Evolutionary conservation across 23 tunicate species (phyloP).

Genomic region (Ciona savignyi): DNA sequence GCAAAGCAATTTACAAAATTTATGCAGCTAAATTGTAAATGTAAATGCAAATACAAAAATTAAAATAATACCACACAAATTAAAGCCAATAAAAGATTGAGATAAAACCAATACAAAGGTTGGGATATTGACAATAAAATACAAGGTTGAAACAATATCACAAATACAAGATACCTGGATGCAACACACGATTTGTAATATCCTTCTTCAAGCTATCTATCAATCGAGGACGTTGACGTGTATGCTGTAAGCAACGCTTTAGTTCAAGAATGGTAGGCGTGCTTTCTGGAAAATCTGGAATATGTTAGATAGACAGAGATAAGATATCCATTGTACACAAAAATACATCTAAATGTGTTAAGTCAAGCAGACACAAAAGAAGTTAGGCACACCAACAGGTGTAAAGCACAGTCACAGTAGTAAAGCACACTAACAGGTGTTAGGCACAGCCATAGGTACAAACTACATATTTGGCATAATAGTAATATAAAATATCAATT

Average conservation of each 20-base stretch:
- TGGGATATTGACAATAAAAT: neutral
- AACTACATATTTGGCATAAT: neutral
- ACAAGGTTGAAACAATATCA: neutral
- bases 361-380: too few species aligned
- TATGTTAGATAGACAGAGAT: neutral
- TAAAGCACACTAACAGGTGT: too few species aligned
- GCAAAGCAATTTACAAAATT: neutral
- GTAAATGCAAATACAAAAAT: neutral
- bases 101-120: neutral
- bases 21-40: neutral
- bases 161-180: conserved; percentile 40
- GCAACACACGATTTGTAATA: conserved; percentile 55
- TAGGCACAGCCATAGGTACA: neutral
- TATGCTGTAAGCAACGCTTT: conserved; percentile 61
- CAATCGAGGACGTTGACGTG: conserved; percentile 55
- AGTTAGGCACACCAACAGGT: too few species aligned
- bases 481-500: neutral
- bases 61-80: neutral
- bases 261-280: conserved; percentile 61
- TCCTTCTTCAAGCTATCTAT: conserved; percentile 66
- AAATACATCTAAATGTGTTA: neutral
- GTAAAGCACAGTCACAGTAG: too few species aligned
- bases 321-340: neutral
- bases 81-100: neutral
- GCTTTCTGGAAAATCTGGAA: conserved; percentile 83